Evolutionary conservation across 2,797 vertebrate species (phyloP), one percentile per base, ranked within the genome.

Genomic region (Tenualosa thibaudeaui): DNA sequence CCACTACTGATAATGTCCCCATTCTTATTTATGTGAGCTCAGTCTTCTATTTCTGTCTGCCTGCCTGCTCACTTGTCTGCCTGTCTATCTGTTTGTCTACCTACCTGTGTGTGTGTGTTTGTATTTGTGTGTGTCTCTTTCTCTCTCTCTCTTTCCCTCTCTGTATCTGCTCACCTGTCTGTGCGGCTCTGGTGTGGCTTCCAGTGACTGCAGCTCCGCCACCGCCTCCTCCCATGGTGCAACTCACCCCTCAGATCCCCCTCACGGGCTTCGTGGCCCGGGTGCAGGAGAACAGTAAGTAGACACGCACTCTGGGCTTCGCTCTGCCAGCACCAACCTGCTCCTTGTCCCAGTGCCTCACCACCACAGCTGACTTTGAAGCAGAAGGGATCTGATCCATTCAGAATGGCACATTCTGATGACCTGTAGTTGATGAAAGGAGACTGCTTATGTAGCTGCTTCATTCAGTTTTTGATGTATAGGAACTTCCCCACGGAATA

Each of bases 271-370:
- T 99, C 96, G 98, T 99, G 96, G 98, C 98, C 96, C 97, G 98
- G 96, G 98, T 99, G 96, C 98, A 99, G 95, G 98, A 99, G 96
- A 99, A 98, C 97, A 99, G 98, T 99, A 97, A 99, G 98, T 99
- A 83, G 15, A n/a, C 54, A 75, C 37, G n/a, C 54, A 3, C 60
- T 68, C 24, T 31, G 5, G 37, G 71, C 71, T 46, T 78, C 0
- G 54, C 54, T 5, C 19, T 37, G n/a, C 62, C 82, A 71, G 13
- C 68, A 71, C 68, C 68, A 71, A 56, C 50, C 81, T 3, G 60
- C 17, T 78, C 7, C 15, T 71, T 5, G 71, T 19, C 7, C 17
- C 40, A 43, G 46, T 46, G 37, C 71, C 37, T 78, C 19, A 19
- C 40, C 40, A 22, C 19, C 2, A 40, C 71, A 78, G 40, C 8